phyloP scores from a whole-genome alignment of 1,140 invertebrate species.

The Drosophila pruinosa region DNA sequence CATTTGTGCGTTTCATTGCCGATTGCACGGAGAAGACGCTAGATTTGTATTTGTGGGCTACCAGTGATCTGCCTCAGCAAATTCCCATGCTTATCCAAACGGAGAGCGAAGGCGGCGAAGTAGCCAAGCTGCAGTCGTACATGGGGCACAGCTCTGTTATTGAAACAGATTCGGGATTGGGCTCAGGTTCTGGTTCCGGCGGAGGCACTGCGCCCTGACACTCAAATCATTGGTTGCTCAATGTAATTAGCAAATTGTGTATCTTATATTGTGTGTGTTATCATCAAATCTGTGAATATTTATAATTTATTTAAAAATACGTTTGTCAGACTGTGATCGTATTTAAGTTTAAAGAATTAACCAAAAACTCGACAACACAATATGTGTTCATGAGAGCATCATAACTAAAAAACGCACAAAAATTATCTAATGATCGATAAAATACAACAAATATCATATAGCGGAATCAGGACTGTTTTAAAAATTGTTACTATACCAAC shows the following conservation, averaged over 20 bases:
- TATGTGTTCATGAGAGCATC: not conserved
- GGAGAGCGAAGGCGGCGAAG: constrained; percentile 60
- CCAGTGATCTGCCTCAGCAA: constrained; percentile 85
- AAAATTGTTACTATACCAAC: not conserved
- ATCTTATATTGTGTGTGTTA: constrained; percentile 32
- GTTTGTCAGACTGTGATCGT: constrained; percentile 64
- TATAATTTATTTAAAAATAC: constrained; percentile 32
- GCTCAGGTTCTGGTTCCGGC: not conserved
- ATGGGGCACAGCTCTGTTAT: constrained; percentile 38
- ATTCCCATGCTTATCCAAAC: constrained; percentile 84
- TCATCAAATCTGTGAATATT: constrained; percentile 16
- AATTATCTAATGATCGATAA: not conserved
- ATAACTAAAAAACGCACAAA: constrained; percentile 42
- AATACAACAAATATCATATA: constrained; percentile 5
- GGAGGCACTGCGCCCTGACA: constrained; percentile 48
- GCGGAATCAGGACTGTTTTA: not conserved
- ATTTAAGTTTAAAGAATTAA: constrained; percentile 53
- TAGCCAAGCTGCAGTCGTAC: constrained; percentile 52
- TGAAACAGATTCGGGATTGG: constrained; percentile 3
- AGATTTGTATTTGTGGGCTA: constrained; percentile 96
- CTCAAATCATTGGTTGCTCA: not conserved
- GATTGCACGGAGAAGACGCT: constrained; percentile 96
- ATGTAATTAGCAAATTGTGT: constrained; percentile 33
- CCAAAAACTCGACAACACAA: constrained; percentile 34
- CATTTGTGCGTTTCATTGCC: constrained; percentile 97